These are phyloP conservation scores for Microcaecilia unicolor DNA, from an alignment of 2,797 vertebrate genomes.

Conservation along the genomic window DNA sequence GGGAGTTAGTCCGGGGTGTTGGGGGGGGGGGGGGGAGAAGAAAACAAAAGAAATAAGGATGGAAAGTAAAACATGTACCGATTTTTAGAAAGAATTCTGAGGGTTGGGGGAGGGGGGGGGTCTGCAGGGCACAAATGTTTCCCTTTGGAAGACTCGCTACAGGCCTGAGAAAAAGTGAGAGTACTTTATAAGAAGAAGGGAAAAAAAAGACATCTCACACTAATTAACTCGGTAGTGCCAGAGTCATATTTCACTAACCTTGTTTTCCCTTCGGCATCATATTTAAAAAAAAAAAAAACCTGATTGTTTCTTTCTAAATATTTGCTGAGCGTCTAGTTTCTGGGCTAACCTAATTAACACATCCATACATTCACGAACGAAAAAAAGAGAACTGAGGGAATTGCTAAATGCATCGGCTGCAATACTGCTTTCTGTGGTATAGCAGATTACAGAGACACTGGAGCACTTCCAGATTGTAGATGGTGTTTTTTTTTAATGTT, in stretches of 20 bases:
- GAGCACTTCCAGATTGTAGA: slow-evolving; percentile 48
- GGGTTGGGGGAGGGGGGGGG: no score
- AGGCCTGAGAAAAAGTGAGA: no score
- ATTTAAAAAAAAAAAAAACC: slow-evolving; percentile 18
- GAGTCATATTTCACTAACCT: background rate
- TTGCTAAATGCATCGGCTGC: slow-evolving; percentile 32
- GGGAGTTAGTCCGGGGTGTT: no score
- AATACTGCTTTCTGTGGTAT: slow-evolving; percentile 47
- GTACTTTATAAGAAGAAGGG: no score
- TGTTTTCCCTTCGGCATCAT: slow-evolving; percentile 4
- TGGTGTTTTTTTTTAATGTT: slow-evolving; percentile 51
- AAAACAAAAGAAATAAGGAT: no score
- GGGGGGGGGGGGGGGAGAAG: no score
- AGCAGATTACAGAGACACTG: slow-evolving; percentile 47
- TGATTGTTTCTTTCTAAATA: slow-evolving; percentile 43
- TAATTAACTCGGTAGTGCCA: no score
- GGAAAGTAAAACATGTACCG: no score
- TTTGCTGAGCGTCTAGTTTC: slow-evolving; percentile 40
- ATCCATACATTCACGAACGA: slow-evolving; percentile 37
- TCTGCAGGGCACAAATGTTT: no score
- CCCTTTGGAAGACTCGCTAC: no score
- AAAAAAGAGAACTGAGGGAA: slow-evolving; percentile 20
- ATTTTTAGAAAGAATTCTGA: no score
- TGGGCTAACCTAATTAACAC: slow-evolving; percentile 50
- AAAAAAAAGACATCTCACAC: no score